Evolutionary conservation across 1,140 invertebrate species (phyloP), one percentile per base, ranked within the genome.

Genomic region (Streblospio benedicti): DNA sequence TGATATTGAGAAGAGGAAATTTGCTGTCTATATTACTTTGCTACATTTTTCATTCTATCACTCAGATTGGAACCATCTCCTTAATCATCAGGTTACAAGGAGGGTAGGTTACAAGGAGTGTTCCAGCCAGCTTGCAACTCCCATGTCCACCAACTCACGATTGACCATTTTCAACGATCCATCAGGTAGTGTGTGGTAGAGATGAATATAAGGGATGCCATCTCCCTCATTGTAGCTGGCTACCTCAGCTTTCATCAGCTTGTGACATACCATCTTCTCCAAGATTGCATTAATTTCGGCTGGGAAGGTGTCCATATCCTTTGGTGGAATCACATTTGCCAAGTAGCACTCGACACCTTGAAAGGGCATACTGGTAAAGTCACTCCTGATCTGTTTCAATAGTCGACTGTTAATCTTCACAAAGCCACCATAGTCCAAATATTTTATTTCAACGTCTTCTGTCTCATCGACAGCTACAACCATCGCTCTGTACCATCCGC

Each of bases 401-500:
- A 83, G 78, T 25, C 83, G 78, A 62, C 86, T 86, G 62, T 84
- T 83, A n/a, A 94, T 81, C 35, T 81, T 82, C 68, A 85, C 84
- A 75, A 89, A 97, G 47, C 93, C 94, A 28, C 95, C 95, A 74
- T 93, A 92, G 79, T 97, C 95, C 1, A 97, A 84, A 73, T 92
- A 86, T 77, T 88, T 88, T 32, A 96, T 84, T 58, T 91, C 81
- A 70, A 87, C 87, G n/a, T 84, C 73, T 52, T 77, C 76, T 60
- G 85, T 81, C 45, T 70, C 68, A 20, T 74, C 65, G 59, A 74
- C 73, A 1, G 77, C 67, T 16, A 92, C 83, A 2, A 97, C 84
- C 73, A 87, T 85, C 1, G 88, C 90, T 67, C 94, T 84, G 72
- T 89, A 93, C 94, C 94, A 97, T 61, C 85, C 84, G 61, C 85